Evolutionary conservation across 2,113 vertebrate species (phyloP).

Genomic region (Parotia lawesii): DNA sequence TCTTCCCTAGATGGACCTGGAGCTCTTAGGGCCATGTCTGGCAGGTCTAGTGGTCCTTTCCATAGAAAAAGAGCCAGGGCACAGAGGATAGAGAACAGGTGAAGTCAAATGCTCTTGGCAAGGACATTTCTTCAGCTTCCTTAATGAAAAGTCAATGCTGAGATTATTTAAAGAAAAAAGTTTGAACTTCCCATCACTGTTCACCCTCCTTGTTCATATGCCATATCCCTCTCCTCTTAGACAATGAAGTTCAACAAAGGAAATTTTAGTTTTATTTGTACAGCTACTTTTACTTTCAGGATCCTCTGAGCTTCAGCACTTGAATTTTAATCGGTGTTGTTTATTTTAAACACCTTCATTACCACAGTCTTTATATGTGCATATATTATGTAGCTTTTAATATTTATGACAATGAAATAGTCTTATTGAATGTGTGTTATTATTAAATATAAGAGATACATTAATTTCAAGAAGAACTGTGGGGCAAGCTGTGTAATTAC

Average conservation of each 20-base stretch:
- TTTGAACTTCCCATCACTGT: neutral
- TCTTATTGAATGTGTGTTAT: neutral
- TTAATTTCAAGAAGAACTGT: neutral
- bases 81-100: neutral
- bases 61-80: neutral
- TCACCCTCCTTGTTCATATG: neutral
- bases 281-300: neutral
- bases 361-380: slow-evolving; percentile 17
- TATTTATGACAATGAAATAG: slow-evolving; percentile 25
- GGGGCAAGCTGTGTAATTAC: neutral
- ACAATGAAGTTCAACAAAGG: neutral
- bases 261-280: neutral
- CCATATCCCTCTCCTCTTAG: neutral
- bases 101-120: neutral
- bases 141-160: neutral
- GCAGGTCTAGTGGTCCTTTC: neutral
- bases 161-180: neutral
- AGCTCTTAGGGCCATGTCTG: neutral
- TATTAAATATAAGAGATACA: neutral
- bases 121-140: neutral
- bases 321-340: neutral
- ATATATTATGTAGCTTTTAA: slow-evolving; percentile 25
- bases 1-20: neutral
- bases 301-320: neutral
- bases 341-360: slow-evolving; percentile 34